Conservation (phyloP, 2,888 invertebrate species). For the Nasonovia ribisnigri region DNA sequence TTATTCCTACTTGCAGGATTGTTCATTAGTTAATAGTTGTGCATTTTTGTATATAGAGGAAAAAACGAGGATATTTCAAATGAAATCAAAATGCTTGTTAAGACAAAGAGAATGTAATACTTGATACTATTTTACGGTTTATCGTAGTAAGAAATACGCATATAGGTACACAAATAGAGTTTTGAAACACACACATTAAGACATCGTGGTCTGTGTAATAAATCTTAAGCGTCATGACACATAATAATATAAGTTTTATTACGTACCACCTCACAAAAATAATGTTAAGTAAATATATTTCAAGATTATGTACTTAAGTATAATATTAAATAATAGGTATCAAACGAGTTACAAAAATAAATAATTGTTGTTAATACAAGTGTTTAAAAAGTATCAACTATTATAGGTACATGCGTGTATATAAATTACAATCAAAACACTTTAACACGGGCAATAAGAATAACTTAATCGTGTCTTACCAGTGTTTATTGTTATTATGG, state of each 20-base stretch:
- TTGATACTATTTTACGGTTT: background rate
- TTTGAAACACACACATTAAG: background rate
- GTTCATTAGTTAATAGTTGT: background rate
- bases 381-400: background rate
- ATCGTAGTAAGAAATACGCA: background rate
- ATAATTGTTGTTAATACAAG: constrained; percentile 1
- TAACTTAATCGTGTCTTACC: constrained; percentile 39
- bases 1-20: background rate
- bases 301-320: background rate
- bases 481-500: constrained; percentile 46
- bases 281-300: background rate
- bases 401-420: background rate
- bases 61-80: background rate
- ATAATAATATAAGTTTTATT: background rate
- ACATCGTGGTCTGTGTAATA: background rate
- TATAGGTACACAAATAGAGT: background rate
- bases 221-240: background rate
- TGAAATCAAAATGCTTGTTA: background rate
- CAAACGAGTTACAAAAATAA: constrained; percentile 22
- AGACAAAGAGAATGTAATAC: background rate
- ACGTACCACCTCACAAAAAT: background rate
- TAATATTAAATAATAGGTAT: background rate
- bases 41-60: background rate
- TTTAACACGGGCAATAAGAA: constrained; percentile 59
- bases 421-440: constrained; percentile 45